Evolutionary conservation across 2,888 invertebrate species (phyloP), one percentile per base, ranked within the genome.

Genomic region (Campoplex capitator): DNA sequence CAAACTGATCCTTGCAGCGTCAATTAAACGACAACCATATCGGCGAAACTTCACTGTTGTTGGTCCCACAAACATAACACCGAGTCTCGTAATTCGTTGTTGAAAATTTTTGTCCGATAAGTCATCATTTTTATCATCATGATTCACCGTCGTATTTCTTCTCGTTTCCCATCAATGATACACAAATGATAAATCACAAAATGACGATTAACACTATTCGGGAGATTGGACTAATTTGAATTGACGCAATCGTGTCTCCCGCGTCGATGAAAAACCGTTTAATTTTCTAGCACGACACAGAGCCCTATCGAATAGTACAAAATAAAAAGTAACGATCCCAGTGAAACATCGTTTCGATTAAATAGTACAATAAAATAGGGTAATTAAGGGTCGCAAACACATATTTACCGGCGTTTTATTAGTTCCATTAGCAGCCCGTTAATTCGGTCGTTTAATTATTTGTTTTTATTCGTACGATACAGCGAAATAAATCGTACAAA

Each of bases 31-130:
- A 32, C 18, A 51, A 67, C 42, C 8, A 56, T 68, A 58, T 23
- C 35, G 68, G 18, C 35, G 68, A 9, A 38, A 42, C 42, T 54
- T 78, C 84, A 82, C 77, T 74, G 74, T 81, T 70, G 62, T 45
- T 9, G 45, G 45, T 65, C 71, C 28, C 84, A 75, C 87, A 79
- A 76, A 65, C 42, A 62, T 18, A 70, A 23, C 82, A 78, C 74
- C 84, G 78, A 71, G 75, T 82, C 70, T 54, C 74, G 73, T 70
- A 28, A 62, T 38, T 79, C 42, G 28, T 56, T 28, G 42, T 74
- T 18, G 35, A 42, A n/a, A 35, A 82, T 82, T 79, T 18, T 84
- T 58, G 42, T 83, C 71, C 80, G n/a, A 48, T 56, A 16, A 73
- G 79, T 58, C 32, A 80, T 58, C 32, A 80, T 48, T 48, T 7